Percentiles rank a stretch among this genome's conserved stretches.
These are phyloP conservation scores for Proteles cristata DNA, from an alignment of 2,113 vertebrate genomes.

Conservation along the genomic window DNA sequence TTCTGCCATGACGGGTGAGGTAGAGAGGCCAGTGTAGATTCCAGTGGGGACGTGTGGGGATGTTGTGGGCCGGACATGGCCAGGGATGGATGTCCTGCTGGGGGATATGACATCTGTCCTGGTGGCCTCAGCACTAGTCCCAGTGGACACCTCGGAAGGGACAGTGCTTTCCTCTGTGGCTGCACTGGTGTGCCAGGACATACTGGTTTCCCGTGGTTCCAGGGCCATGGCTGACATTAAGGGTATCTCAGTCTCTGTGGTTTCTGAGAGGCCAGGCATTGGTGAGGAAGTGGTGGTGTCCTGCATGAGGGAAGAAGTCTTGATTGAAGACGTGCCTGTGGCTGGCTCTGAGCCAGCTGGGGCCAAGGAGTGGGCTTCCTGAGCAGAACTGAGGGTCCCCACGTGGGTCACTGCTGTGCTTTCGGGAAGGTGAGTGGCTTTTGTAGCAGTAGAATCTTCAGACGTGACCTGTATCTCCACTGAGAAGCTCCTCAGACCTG, in stretches of 20 bases:
- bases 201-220: rapidly evolving
- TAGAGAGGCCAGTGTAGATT: rapidly evolving
- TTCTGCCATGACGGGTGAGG: too few species aligned
- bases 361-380: too few species aligned
- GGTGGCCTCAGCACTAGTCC: rapidly evolving
- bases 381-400: background rate
- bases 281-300: background rate
- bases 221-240: rapidly evolving
- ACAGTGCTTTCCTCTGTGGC: too few species aligned
- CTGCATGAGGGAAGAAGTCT: rapidly evolving
- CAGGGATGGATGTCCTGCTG: too few species aligned
- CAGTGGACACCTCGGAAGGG: background rate
- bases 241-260: rapidly evolving
- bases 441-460: background rate
- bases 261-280: background rate
- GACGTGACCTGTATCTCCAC: background rate
- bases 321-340: rapidly evolving
- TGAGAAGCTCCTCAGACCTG: background rate
- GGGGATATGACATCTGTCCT: background rate
- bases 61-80: rapidly evolving
- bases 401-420: background rate
- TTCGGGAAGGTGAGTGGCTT: background rate
- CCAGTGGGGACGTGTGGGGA: background rate
- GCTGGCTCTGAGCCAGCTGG: background rate
- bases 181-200: background rate